Evolutionary conservation across 2,888 invertebrate genomes (phyloP), one percentile per base, ranked within the genome.

Genomic region (Iselma pallidipennis): DNA sequence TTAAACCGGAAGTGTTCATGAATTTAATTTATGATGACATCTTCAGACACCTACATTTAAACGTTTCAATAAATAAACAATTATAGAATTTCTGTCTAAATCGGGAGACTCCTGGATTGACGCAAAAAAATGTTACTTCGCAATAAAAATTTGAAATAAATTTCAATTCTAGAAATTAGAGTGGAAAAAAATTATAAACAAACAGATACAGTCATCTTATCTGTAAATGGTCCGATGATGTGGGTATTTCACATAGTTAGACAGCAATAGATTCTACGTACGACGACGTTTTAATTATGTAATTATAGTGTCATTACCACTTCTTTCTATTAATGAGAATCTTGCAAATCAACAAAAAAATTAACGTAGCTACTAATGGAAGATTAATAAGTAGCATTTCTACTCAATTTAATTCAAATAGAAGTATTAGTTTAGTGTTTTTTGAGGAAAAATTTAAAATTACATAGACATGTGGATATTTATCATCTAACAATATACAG

Each of bases 181-280:
- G 4, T 16, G 10, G 2, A 9, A 7, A 31, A 37, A 37, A n/a
- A n/a, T n/a, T 16, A 37, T 3, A 16, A 37, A 37, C 19, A n/a
- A n/a, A n/a, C n/a, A n/a, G n/a, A n/a, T 19, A 14, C 19, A 37
- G 42, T 45, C 21, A 45, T 45, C 6, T 4, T 12, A 45, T 21
- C 2, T 45, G 45, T 45, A 45, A 45, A 45, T 10, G 21, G 10
- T 45, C 45, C 21, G 21, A 45, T 10, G 1, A 45, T 51, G 51
- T 31, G 31, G 51, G 51, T n/a, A 29, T 9, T 51, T 29, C 19
- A 29, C 28, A 51, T 51, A 6, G 50, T 37, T 37, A 50, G 50
- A 50, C 50, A 50, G n/a, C 4, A 51, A 51, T 51, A 31, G 28
- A 50, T 19, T 28, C 26, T 10, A 28, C 10, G 28, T 26, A 16